Conservation (phyloP, 2,888 invertebrate species). For the Athetis lepigone region DNA sequence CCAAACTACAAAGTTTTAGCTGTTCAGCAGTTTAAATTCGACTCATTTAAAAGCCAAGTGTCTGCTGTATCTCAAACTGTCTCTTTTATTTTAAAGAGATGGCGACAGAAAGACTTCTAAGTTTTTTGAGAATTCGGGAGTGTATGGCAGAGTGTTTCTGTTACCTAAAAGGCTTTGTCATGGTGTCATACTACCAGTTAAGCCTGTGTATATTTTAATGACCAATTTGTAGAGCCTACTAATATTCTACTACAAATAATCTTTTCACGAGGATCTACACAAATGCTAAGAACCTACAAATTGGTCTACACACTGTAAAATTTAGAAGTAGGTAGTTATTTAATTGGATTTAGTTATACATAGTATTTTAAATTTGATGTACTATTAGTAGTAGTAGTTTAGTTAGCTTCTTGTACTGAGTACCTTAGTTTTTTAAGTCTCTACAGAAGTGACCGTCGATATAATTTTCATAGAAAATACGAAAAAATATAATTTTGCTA, state of each 20-base stretch:
- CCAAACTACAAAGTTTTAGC: no score
- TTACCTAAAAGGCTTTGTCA: neutral
- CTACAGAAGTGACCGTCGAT: neutral
- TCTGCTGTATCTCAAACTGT: neutral
- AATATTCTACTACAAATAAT: neutral
- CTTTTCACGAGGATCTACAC: neutral
- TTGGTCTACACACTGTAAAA: conserved; percentile 1
- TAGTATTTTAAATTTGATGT: conserved; percentile 12
- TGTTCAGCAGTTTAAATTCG: no score
- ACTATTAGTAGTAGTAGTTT: conserved; percentile 6
- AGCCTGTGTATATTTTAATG: neutral
- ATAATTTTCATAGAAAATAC: neutral
- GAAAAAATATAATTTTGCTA: conserved; percentile 6
- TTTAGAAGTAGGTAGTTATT: conserved; percentile 18
- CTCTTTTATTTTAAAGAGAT: neutral
- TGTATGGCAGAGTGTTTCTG: conserved; percentile 11
- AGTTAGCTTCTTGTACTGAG: conserved; percentile 27
- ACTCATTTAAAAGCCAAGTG: conserved; percentile 6
- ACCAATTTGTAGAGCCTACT: conserved; percentile 15
- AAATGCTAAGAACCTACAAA: neutral
- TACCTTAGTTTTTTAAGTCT: conserved; percentile 1
- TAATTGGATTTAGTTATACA: conserved; percentile 17
- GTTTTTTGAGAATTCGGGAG: conserved; percentile 18
- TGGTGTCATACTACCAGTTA: neutral
- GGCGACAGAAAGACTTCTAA: neutral